These are phyloP conservation scores for Epizoanthus fatuus DNA, from an alignment of 92 coral and sea anemone genomes.

Conservation along the genomic window DNA sequence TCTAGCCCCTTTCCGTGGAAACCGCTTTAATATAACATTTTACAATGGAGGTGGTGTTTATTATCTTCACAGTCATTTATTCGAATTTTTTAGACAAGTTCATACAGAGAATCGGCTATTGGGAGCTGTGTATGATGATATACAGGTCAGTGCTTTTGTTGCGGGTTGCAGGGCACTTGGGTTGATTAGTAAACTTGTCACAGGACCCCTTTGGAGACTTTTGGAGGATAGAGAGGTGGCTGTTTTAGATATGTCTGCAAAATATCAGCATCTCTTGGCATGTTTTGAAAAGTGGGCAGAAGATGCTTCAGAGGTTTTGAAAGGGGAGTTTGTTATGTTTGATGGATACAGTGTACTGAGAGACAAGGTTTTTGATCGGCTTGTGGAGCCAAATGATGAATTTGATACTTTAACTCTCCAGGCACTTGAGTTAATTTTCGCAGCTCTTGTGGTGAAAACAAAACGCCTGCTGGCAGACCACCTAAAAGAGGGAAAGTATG, in stretches of 20 bases:
- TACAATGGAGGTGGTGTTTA: conserved; percentile 28
- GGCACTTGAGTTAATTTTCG: conserved; percentile 41
- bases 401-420: conserved; percentile 42
- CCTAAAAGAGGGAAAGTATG: conserved; percentile 30
- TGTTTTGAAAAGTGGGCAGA: conserved; percentile 41
- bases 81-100: conserved; percentile 19
- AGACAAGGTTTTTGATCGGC: conserved; percentile 24
- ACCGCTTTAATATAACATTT: conserved; percentile 29
- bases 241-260: conserved; percentile 36
- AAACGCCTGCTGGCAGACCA: conserved; percentile 42
- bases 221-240: conserved; percentile 27
- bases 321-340: conserved; percentile 32
- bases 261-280: conserved; percentile 23
- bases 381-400: conserved; percentile 39
- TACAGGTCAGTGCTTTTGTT: conserved; percentile 20
- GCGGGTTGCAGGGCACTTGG: conserved; percentile 41
- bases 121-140: conserved; percentile 36
- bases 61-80: conserved; percentile 22
- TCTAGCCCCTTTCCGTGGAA: conserved; percentile 28
- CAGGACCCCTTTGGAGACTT: conserved; percentile 39
- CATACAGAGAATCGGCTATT: conserved; percentile 40
- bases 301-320: conserved; percentile 35
- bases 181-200: conserved; percentile 29
- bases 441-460: conserved; percentile 20
- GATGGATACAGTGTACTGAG: conserved; percentile 27